Percentiles rank a stretch among this genome's conserved stretches.
phyloP scores from a whole-genome alignment of 2,888 invertebrate genomes.

The Rhopalosiphum nymphaeae region DNA sequence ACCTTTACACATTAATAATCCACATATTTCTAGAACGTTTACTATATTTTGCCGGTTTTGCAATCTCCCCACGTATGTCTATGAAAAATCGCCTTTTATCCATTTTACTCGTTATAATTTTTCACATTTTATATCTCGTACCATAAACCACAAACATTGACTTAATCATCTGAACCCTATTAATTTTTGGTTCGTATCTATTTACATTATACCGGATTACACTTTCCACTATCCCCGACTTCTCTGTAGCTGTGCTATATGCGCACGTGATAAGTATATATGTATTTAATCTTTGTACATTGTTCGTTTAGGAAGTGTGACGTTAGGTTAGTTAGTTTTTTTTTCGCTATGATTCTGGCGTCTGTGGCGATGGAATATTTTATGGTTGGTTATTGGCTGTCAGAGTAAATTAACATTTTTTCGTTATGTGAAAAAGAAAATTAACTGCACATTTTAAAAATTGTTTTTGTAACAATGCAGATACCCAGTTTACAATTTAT shows the following conservation, averaged over 20 bases:
- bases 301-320: background rate
- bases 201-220: background rate
- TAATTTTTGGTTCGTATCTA: slow-evolving; percentile 29
- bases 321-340: background rate
- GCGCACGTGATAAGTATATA: background rate
- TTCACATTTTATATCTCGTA: slow-evolving; percentile 46
- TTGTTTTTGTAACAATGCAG: background rate
- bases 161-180: slow-evolving; percentile 48
- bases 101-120: slow-evolving; percentile 28
- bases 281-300: background rate
- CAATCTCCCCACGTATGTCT: slow-evolving; percentile 56
- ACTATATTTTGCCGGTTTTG: slow-evolving; percentile 1
- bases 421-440: background rate
- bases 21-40: background rate
- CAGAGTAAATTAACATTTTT: background rate
- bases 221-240: background rate
- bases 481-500: background rate
- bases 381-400: background rate
- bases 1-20: slow-evolving; percentile 18
- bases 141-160: slow-evolving; percentile 40
- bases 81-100: slow-evolving; percentile 61
- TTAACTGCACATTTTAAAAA: background rate
- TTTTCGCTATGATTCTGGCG: background rate
- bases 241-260: background rate
- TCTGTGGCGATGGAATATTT: background rate